These are phyloP conservation scores for Rhyzopertha dominica DNA, from an alignment of 1,140 invertebrate genomes.

Conservation along the genomic window DNA sequence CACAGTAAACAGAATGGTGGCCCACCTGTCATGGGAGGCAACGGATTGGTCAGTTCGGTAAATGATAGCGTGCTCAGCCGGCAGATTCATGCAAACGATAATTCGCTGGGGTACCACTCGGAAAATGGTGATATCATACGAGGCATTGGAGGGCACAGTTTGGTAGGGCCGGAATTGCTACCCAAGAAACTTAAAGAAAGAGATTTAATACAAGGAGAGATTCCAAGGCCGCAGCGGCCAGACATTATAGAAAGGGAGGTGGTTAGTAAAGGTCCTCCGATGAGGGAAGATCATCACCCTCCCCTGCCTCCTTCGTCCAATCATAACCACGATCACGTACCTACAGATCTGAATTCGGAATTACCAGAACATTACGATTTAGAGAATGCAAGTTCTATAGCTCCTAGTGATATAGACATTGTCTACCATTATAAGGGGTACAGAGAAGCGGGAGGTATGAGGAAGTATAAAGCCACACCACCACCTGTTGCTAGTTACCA, in stretches of 20 bases:
- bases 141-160: conserved; percentile 60
- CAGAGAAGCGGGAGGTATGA: conserved; percentile 69
- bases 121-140: conserved; percentile 64
- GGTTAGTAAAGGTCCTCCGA: conserved; percentile 70
- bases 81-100: conserved; percentile 52
- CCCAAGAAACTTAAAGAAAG: conserved; percentile 86
- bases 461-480: conserved; percentile 80
- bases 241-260: conserved; percentile 92
- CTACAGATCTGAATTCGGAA: conserved; percentile 69
- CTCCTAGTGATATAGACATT: conserved; percentile 94
- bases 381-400: conserved; percentile 95
- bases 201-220: conserved; percentile 63
- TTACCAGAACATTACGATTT: conserved; percentile 94
- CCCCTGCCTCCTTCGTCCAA: conserved; percentile 61
- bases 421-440: conserved; percentile 95
- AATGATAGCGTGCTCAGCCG: conserved; percentile 54
- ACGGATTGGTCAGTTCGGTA: conserved; percentile 51
- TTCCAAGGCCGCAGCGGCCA: conserved; percentile 70
- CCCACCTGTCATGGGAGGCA: conserved; percentile 49
- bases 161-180: conserved; percentile 72
- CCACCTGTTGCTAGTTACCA: conserved; percentile 68
- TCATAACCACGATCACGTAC: conserved; percentile 62
- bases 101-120: conserved; percentile 57
- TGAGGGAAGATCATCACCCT: conserved; percentile 71
- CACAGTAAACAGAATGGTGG: conserved; percentile 64